Evolutionary conservation across 2,797 vertebrate species (phyloP).

Genomic region (Danio kyathit): DNA sequence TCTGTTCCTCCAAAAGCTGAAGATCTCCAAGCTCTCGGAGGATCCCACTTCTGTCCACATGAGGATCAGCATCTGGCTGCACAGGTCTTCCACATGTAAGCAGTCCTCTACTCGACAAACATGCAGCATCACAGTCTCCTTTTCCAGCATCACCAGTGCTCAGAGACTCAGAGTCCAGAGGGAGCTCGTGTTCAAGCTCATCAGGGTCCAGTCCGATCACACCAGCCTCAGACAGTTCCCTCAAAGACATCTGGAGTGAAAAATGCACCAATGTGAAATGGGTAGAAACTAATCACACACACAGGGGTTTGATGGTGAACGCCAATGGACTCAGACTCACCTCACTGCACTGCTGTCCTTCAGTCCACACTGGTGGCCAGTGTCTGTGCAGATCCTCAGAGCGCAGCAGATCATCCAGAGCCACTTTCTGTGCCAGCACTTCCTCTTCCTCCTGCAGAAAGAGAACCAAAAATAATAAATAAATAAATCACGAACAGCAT

Average conservation of each 20-base stretch:
- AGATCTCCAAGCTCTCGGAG: slow-evolving; percentile 69
- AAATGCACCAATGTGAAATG: neutral
- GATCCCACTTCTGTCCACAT: slow-evolving; percentile 48
- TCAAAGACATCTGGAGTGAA: slow-evolving; percentile 66
- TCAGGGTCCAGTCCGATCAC: slow-evolving; percentile 69
- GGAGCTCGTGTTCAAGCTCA: slow-evolving; percentile 5
- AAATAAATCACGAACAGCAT: too few species aligned
- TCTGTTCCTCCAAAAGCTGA: slow-evolving; percentile 72
- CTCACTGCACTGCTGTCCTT: slow-evolving; percentile 45
- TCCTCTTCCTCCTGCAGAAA: slow-evolving; percentile 77
- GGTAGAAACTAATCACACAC: too few species aligned
- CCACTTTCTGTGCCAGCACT: slow-evolving; percentile 74
- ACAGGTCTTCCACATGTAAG: neutral
- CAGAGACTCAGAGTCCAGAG: neutral
- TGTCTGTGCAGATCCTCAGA: slow-evolving; percentile 52
- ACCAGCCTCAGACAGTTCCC: slow-evolving; percentile 69
- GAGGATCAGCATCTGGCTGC: neutral
- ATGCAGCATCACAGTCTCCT: accelerated
- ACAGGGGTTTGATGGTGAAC: neutral
- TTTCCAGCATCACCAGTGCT: neutral
- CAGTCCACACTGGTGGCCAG: slow-evolving; percentile 66
- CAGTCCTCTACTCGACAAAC: neutral
- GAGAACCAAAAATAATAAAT: too few species aligned
- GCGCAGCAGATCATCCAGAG: slow-evolving; percentile 72
- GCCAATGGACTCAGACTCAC: slow-evolving; percentile 55